Base-by-base conservation (phyloP, 2,113 vertebrate species). In the Anarhynchus alexandrinus region DNA sequence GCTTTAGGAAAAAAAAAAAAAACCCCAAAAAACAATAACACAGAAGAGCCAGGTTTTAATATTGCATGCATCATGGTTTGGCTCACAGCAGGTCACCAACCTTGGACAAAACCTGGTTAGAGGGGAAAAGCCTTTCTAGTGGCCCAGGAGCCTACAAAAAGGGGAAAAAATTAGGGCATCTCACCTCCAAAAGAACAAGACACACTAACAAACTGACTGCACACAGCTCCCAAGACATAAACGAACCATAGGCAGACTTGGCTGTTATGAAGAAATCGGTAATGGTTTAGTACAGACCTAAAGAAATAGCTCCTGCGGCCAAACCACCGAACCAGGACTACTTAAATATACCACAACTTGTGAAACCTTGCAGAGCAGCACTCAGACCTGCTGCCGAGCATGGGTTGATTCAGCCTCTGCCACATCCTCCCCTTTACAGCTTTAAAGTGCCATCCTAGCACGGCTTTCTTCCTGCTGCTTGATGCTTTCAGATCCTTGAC, bases 351-450 rank as follows among this genome's bases (percentile, higher is more conserved):
- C 30, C n/a, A 6, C 42, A 52, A 86, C 52, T 84, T 47, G 61
- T 40, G 78, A 67, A 82, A 84, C 5, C 47, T 88, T 3, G 29
- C 42, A 77, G 88, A 62, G 64, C 54, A 91, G 65, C 0, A 0
- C 88, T 82, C 70, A 5, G 59, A 92, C 51, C 65, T 69, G 95
- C 91, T 40, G 86, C 93, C 74, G 91, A 91, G 93, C 93, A 55
- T 1, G 2, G 89, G 86, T 55, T 36, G 89, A 59, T 72, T 71
- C 86, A 59, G 77, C 59, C 91, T 84, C 73, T 74, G 70, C 70
- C 89, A 87, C 91, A 72, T 87, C 84, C 65, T 87, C 45, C 81
- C 85, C 84, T 93, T 76, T 57, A 43, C 21, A 34, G 86, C 84
- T 91, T 82, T 72, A 38, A 85, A 82, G 72, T 21, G 77, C 83